Percentiles rank a stretch among this genome's conserved stretches.
Evolutionary conservation across 37 sponge, comb jelly and placozoan species (phyloP).

Genomic region (Amphimedon queenslandica): DNA sequence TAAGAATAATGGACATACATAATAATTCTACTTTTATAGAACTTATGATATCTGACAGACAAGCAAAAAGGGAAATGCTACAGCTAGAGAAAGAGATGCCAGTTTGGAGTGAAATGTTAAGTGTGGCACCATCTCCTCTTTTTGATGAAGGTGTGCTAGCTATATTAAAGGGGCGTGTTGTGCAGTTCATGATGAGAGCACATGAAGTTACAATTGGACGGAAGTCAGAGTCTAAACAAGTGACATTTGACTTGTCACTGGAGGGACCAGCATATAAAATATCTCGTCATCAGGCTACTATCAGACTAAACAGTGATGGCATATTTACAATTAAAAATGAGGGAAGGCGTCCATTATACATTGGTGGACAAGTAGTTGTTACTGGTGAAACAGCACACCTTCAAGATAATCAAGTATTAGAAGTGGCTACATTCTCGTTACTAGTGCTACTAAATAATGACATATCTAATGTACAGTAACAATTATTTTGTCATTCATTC

Average conservation of each 20-base stretch:
- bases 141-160: constrained; percentile 73
- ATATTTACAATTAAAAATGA: constrained; percentile 65
- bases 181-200: constrained; percentile 74
- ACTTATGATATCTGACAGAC: constrained; percentile 51
- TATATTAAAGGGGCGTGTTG: constrained; percentile 60
- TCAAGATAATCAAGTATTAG: constrained; percentile 59
- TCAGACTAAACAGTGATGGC: constrained; percentile 53
- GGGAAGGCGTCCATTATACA: constrained; percentile 68
- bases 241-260: constrained; percentile 86
- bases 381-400: constrained; percentile 37
- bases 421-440: constrained; percentile 55
- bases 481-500: too few species aligned
- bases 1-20: neutral
- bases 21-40: constrained; percentile 33
- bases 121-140: constrained; percentile 14
- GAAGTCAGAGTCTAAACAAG: constrained; percentile 39
- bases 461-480: too few species aligned
- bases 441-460: constrained; percentile 44
- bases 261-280: constrained; percentile 85
- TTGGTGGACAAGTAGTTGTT: constrained; percentile 59
- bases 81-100: constrained; percentile 80
- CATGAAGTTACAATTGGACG: constrained; percentile 74
- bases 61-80: constrained; percentile 74
- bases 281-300: constrained; percentile 82
- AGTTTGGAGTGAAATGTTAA: constrained; percentile 52